Evolutionary conservation across 2,113 vertebrate genomes (phyloP).

Genomic region (Lycaon pictus): DNA sequence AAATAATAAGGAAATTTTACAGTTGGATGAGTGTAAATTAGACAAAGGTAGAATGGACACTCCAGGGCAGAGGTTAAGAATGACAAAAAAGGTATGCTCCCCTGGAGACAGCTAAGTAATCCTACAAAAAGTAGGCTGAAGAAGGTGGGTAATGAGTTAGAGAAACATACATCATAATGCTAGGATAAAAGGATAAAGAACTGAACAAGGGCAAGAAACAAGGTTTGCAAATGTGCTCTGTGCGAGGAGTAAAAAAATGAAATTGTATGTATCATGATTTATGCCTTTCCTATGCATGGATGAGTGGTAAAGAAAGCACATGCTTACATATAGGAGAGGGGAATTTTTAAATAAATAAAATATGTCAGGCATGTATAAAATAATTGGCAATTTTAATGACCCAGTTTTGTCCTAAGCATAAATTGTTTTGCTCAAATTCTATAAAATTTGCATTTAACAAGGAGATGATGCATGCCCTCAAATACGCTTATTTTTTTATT

Average conservation of each 20-base stretch:
- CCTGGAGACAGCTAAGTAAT: background rate
- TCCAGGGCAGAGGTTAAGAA: background rate
- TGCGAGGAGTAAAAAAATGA: background rate
- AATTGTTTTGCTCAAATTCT: background rate
- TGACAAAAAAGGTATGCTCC: background rate
- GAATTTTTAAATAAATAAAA: constrained; percentile 31
- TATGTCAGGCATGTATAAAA: background rate
- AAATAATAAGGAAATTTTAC: background rate
- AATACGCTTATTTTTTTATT: background rate
- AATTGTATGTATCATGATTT: background rate
- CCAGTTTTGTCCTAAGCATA: background rate
- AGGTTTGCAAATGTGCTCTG: background rate
- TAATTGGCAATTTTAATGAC: constrained; percentile 2
- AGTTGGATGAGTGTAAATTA: background rate
- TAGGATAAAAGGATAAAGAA: background rate
- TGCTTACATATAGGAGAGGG: background rate
- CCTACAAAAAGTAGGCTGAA: background rate
- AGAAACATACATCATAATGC: background rate
- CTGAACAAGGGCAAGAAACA: background rate
- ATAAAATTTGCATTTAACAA: constrained; percentile 1
- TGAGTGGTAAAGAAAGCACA: background rate
- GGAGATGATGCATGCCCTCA: background rate
- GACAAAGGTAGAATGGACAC: background rate
- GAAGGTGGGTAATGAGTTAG: background rate
- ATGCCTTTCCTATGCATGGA: background rate